These are phyloP conservation scores for Psix sp. DNA, from an alignment of 1,140 invertebrate species.

Conservation along the genomic window DNA sequence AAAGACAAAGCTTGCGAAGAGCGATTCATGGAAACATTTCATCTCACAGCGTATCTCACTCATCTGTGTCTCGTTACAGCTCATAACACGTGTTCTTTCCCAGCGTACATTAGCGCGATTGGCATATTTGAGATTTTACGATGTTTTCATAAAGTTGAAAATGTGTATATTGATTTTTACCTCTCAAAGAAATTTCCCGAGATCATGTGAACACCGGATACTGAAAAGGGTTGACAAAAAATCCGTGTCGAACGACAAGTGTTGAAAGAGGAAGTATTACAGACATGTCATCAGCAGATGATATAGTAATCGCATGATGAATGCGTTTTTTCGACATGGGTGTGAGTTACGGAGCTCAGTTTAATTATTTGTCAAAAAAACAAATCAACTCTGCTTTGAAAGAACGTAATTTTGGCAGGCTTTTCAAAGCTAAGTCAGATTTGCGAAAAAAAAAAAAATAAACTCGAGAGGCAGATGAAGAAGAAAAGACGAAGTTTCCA, in stretches of 20 bases:
- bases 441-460: slow-evolving; percentile 19
- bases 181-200: slow-evolving; percentile 36
- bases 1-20: too few species aligned
- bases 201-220: slow-evolving; percentile 47
- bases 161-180: slow-evolving; percentile 57
- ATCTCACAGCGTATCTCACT: slow-evolving; percentile 42
- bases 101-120: slow-evolving; percentile 43
- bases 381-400: slow-evolving; percentile 39
- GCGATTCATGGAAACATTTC: slow-evolving; percentile 35
- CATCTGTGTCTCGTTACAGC: slow-evolving; percentile 51
- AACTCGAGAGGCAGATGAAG: neutral
- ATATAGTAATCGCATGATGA: slow-evolving; percentile 60
- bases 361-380: slow-evolving; percentile 56
- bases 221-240: slow-evolving; percentile 36
- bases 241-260: slow-evolving; percentile 55
- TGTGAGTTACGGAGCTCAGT: slow-evolving; percentile 46
- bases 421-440: slow-evolving; percentile 26
- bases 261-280: slow-evolving; percentile 59
- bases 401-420: slow-evolving; percentile 39
- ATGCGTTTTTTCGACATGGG: slow-evolving; percentile 56
- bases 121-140: slow-evolving; percentile 32
- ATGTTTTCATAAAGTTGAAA: slow-evolving; percentile 56
- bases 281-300: slow-evolving; percentile 59
- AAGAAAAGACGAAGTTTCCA: slow-evolving; percentile 11
- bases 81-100: slow-evolving; percentile 57